Base-by-base conservation (phyloP, 2,888 invertebrate species). In the Tipula vernalis region DNA sequence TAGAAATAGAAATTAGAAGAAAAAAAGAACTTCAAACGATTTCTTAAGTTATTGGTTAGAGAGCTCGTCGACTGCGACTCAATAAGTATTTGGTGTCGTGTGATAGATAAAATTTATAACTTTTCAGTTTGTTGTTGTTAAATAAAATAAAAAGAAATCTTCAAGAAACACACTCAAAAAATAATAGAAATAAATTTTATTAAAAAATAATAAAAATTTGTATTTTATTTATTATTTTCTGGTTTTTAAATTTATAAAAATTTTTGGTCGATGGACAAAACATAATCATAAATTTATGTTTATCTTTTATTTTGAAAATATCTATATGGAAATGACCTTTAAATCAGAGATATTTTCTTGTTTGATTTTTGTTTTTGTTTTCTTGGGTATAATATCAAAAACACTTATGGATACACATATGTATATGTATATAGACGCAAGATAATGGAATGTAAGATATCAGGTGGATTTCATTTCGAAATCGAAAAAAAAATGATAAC, bases 271-370 rank as follows among this genome's bases (percentile, higher is more conserved):
- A 71, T 71, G 71, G 71, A 71, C 71, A 71, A 71, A 71, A 71
- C 71, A 71, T 71, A 71, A 71, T 71, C 71, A 71, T 71, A 71
- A 71, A 71, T 71, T 71, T 71, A 71, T 71, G 71, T 71, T 71
- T 71, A 71, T 71, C 71, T 71, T 28, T 28, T 71, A 28, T 71
- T 71, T 71, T 71, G 71, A 10, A 71, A 71, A 71, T 71, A 71
- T 71, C 28, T 71, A 28, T 71, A 71, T 71, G 71, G 71, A 71
- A 71, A 71, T 71, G 71, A 71, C 71, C 71, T 71, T 71, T 71
- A 71, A 71, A 71, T 71, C 28, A 71, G 71, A 71, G 71, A 71
- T 71, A 28, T 71, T 28, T 71, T 71, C 71, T 71, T 71, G 12
- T 51, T 51, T 39, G 15, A n/a, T 15, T 18, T 18, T 71, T 28